Evolutionary conservation across 2,888 invertebrate species (phyloP), one percentile per base, ranked within the genome.

Genomic region (Hyles lineata): DNA sequence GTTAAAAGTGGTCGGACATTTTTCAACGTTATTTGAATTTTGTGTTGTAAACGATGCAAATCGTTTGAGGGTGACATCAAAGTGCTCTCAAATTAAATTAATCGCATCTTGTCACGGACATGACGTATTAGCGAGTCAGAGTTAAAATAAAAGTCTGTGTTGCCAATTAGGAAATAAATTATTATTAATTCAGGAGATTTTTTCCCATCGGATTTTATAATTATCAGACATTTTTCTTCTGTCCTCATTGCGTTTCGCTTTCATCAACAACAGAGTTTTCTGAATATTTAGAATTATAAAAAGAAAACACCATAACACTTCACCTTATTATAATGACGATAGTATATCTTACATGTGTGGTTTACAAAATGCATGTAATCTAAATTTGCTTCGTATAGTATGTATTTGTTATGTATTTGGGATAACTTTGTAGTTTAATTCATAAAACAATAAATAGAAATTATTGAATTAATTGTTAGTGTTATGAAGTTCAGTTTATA

Each of bases 31-130:
- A 63, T 63, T 63, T 67, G 67, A 67, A 67, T 50, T 50, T 67
- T 67, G 43, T 67, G 67, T 43, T 67, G 50, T 67, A 67, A 67
- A 67, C 67, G 67, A 67, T 67, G 67, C 67, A 67, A 67, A 67
- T 23, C 67, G 67, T 67, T 50, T 50, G 23, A 50, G 50, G 23
- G 50, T 67, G 67, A 67, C 67, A 67, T 67, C 50, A 67, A 67
- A 67, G 67, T 67, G 43, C 43, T 3, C 67, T 67, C 50, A 67
- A 67, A 67, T 67, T 50, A 67, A 67, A 67, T 50, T 67, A 50
- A 67, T 50, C 43, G 50, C 43, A 43, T 50, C 67, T 67, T 67
- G 67, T 67, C 67, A 50, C 50, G 67, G 67, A 67, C 67, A 67
- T 67, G 67, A 67, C 67, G 50, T 67, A 67, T 67, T 67, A 21